Evolutionary conservation across 2,888 invertebrate genomes (phyloP), one percentile per base, ranked within the genome.

Genomic region (Ophonus ardosiacus): DNA sequence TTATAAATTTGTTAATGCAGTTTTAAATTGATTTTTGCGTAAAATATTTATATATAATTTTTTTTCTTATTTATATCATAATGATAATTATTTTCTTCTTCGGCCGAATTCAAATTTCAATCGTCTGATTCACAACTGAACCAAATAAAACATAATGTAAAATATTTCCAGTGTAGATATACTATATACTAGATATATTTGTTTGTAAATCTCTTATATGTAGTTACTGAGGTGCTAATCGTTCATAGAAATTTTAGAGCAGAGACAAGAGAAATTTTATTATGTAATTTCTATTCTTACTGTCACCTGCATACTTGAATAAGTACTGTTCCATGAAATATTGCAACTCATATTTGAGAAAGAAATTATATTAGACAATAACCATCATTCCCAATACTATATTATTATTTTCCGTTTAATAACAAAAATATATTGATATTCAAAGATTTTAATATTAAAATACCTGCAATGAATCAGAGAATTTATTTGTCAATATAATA

Each of bases 161-260:
- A 31, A 31, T 31, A 8, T 51, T 10, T 51, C 10, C 43, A 51
- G 5, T 31, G 31, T 31, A 31, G 31, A 4, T 31, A 51, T 51
- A n/a, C n/a, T n/a, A n/a, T n/a, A n/a, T 51, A 10, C 7, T 57
- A 13, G 43, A 13, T 10, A 51, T 51, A 51, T 10, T 0, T 51
- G 10, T 51, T 51, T 51, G 13, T 31, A 61, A 61, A 63, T 38
- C 13, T 61, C 59, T 59, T 61, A 80, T 61, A n/a, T n/a, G n/a
- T n/a, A n/a, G n/a, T n/a, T n/a, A 80, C 40, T 31, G 59, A 74
- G 17, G 43, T 74, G 71, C 40, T 43, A 74, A 74, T 43, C 5
- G 43, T 43, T 74, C 68, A 65, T 68, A 68, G 68, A 68, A 68
- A 68, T 68, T 43, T 74, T 74, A 43, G 43, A 18, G 7, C 71